phyloP scores from a whole-genome alignment of 2,113 vertebrate species.

The Dasyornis broadbenti region DNA sequence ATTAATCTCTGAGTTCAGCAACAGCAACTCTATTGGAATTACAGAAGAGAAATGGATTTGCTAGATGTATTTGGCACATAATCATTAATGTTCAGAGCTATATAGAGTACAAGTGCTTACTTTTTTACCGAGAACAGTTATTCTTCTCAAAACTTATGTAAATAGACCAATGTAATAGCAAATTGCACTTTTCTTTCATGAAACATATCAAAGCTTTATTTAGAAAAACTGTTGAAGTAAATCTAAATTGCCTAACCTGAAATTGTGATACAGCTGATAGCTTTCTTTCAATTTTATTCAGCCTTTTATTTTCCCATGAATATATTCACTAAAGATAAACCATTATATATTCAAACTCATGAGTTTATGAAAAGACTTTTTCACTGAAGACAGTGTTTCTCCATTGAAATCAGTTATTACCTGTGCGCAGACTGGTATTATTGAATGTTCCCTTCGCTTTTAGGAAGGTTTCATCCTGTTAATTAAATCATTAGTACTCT shows the following conservation, averaged over 20 bases:
- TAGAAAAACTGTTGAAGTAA: conserved; percentile 27
- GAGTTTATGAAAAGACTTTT: not conserved
- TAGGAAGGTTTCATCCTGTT: not conserved
- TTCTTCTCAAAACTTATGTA: conserved; percentile 23
- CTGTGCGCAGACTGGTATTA: not conserved
- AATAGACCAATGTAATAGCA: conserved; percentile 4
- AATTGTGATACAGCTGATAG: conserved; percentile 14
- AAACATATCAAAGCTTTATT: conserved; percentile 30
- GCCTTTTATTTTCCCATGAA: not conserved
- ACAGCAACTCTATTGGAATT: not conserved
- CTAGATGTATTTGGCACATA: not conserved
- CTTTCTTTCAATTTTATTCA: conserved; percentile 34
- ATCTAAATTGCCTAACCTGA: conserved; percentile 38
- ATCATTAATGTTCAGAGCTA: conserved; percentile 19
- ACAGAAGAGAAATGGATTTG: conserved; percentile 3
- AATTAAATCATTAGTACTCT: conserved; percentile 24
- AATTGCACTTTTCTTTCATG: conserved; percentile 13
- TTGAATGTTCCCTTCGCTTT: not conserved
- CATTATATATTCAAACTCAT: not conserved
- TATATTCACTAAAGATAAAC: conserved; percentile 1
- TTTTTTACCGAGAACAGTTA: not conserved
- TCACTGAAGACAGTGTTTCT: not conserved
- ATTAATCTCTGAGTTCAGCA: not conserved
- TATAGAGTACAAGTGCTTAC: not conserved
- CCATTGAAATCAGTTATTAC: not conserved